phyloP scores from a whole-genome alignment of 2,797 vertebrate genomes.

The Pteronotus mesoamericanus region DNA sequence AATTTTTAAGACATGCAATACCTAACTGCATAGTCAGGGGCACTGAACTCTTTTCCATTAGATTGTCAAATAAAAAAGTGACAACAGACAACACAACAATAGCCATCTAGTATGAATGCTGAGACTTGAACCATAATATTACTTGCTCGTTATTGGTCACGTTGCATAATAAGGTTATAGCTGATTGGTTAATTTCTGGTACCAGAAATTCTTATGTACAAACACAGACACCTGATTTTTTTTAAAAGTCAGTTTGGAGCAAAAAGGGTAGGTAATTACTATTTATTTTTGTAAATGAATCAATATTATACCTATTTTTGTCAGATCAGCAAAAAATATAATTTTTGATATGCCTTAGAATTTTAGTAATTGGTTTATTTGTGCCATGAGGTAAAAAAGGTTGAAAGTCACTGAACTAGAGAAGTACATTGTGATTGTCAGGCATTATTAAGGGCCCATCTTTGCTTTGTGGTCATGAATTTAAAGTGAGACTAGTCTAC shows the following conservation, averaged over 20 bases:
- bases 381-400: background rate
- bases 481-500: background rate
- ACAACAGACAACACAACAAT: background rate
- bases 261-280: background rate
- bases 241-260: background rate
- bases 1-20: background rate
- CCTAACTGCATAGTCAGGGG: background rate
- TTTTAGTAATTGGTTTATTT: background rate
- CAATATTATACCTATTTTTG: background rate
- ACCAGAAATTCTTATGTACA: background rate
- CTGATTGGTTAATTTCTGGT: background rate
- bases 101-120: background rate
- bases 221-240: background rate
- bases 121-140: background rate
- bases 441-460: background rate
- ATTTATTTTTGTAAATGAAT: background rate
- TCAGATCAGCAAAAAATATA: background rate
- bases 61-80: background rate
- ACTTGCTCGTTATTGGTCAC: background rate
- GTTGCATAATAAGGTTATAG: background rate
- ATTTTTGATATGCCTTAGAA: background rate
- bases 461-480: constrained; percentile 17
- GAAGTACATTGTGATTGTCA: background rate
- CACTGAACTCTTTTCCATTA: background rate
- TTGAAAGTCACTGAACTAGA: background rate